phyloP scores from a whole-genome alignment of 2,888 invertebrate species.

The Beris chalybata region DNA sequence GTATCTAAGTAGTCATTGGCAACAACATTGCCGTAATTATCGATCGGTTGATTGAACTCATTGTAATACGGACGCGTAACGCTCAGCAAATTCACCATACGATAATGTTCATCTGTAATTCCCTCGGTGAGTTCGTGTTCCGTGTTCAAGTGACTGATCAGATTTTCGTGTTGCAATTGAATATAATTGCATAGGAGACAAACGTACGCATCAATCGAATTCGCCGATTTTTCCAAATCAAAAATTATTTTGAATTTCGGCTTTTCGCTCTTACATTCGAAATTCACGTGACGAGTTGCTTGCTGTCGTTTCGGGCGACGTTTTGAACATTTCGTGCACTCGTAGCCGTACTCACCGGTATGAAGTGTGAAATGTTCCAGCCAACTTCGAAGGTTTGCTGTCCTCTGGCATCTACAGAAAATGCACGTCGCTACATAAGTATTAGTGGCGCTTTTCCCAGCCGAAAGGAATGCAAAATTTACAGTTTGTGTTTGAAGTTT shows the following conservation, averaged over 20 bases:
- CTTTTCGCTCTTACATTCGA: constrained; percentile 11
- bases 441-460: not conserved
- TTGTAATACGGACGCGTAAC: not conserved
- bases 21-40: not conserved
- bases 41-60: not conserved
- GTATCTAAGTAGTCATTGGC: no score
- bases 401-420: constrained; percentile 32
- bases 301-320: constrained; percentile 26
- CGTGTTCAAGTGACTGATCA: constrained; percentile 26
- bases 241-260: constrained; percentile 11
- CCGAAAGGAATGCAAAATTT: constrained; percentile 29
- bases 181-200: constrained; percentile 35
- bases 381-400: constrained; percentile 31
- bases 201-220: constrained; percentile 30
- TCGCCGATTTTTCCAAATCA: constrained; percentile 23
- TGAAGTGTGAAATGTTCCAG: constrained; percentile 72
- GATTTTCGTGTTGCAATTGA: constrained; percentile 28
- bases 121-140: constrained; percentile 21
- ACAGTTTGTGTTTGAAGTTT: constrained; percentile 22
- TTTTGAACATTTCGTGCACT: constrained; percentile 57
- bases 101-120: constrained; percentile 8
- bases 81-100: constrained; percentile 14
- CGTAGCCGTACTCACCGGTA: constrained; percentile 75
- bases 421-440: constrained; percentile 32
- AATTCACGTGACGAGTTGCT: constrained; percentile 40